phyloP scores from a whole-genome alignment of 2,113 vertebrate species.

The Syngnathoides biaculeatus region DNA sequence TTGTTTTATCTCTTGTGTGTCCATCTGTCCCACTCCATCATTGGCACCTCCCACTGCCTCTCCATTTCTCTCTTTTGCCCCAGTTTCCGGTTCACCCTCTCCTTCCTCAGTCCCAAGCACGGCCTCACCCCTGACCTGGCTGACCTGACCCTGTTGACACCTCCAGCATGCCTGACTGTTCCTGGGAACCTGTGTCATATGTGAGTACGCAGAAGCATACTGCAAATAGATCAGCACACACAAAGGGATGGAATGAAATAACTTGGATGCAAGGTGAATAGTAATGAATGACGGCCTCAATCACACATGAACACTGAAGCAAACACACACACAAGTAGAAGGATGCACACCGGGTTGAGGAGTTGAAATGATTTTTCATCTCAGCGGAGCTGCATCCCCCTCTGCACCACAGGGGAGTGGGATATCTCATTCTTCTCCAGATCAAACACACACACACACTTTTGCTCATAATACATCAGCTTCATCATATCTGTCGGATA shows the following conservation, averaged over 20 bases:
- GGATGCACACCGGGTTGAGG: constrained; percentile 29
- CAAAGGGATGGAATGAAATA: not conserved
- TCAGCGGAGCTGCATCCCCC: constrained; percentile 38
- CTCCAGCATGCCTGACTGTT: constrained; percentile 61
- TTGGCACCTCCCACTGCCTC: constrained; percentile 27
- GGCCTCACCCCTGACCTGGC: constrained; percentile 40
- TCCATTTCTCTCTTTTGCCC: constrained; percentile 36
- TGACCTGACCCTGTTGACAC: constrained; percentile 61
- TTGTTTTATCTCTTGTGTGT: constrained; percentile 48
- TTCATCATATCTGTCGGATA: constrained; percentile 14
- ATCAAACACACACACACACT: constrained; percentile 5
- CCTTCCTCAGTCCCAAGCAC: constrained; percentile 19
- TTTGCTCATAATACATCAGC: constrained; percentile 26
- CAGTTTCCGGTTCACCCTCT: constrained; percentile 41
- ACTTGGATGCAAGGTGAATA: not conserved
- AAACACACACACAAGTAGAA: constrained; percentile 17
- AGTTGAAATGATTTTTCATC: constrained; percentile 43
- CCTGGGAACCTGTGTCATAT: constrained; percentile 60
- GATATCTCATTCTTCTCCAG: constrained; percentile 15
- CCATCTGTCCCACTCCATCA: constrained; percentile 64
- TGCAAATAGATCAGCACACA: constrained; percentile 2
- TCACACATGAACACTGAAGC: constrained; percentile 3
- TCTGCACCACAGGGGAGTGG: constrained; percentile 28
- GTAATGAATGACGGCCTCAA: constrained; percentile 5
- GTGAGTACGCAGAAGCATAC: constrained; percentile 5